These are phyloP conservation scores for Caenorhabditis latens DNA, from an alignment of 1,140 invertebrate genomes.

Conservation along the genomic window DNA sequence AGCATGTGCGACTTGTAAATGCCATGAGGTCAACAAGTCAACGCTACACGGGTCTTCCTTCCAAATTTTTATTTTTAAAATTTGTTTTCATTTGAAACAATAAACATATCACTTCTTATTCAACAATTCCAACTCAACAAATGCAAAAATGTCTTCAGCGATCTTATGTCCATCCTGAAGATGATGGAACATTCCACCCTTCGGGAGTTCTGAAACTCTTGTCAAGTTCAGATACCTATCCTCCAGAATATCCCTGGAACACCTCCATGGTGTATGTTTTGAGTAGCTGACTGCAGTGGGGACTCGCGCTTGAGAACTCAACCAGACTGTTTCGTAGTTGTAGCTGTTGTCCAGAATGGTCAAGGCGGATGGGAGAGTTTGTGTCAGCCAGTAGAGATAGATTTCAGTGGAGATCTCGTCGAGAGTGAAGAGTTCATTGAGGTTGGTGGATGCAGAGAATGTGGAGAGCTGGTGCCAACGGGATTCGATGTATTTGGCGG, in stretches of 20 bases:
- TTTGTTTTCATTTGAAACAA: not conserved
- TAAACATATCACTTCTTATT: not conserved
- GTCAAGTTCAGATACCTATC: conserved; percentile 54
- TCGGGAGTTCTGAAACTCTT: conserved; percentile 14
- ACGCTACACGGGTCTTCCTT: too few species aligned
- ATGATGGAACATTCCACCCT: conserved; percentile 51
- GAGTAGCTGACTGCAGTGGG: conserved; percentile 41
- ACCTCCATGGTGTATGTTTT: conserved; percentile 47
- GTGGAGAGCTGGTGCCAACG: conserved; percentile 56
- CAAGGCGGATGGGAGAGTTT: conserved; percentile 56
- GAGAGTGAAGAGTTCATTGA: conserved; percentile 65
- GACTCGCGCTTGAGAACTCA: conserved; percentile 31
- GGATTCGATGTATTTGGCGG: conserved; percentile 58
- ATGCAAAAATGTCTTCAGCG: conserved; percentile 56
- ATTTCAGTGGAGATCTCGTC: conserved; percentile 70
- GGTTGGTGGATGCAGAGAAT: conserved; percentile 9
- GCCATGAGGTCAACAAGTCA: too few species aligned
- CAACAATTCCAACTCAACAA: conserved; percentile 56
- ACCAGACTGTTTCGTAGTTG: conserved; percentile 30
- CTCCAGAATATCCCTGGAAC: conserved; percentile 21
- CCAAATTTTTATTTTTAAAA: too few species aligned
- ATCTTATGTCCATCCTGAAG: conserved; percentile 43
- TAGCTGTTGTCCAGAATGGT: conserved; percentile 32
- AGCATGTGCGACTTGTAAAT: not conserved
- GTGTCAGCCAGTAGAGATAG: conserved; percentile 71